phyloP scores from a whole-genome alignment of 1,140 invertebrate species.

The Anoplolepis gracilipes region DNA sequence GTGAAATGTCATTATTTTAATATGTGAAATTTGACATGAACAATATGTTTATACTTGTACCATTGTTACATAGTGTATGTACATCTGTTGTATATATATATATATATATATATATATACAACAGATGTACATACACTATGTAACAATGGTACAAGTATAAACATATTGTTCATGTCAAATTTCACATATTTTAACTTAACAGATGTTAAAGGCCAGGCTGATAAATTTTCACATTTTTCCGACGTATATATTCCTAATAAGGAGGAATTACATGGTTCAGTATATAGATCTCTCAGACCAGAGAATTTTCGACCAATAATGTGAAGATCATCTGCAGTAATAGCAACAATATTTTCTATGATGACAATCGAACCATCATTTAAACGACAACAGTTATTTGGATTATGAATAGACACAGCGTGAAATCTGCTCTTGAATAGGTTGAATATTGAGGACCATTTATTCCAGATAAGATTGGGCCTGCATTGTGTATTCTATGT shows the following conservation, averaged over 20 bases:
- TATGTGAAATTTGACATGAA: too few relatives aligned
- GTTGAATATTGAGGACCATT: neutral
- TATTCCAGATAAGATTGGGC: neutral
- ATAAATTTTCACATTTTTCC: neutral
- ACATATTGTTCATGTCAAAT: neutral
- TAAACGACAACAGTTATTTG: conserved; percentile 8
- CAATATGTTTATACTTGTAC: too few relatives aligned
- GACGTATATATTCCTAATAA: neutral
- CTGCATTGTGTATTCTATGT: neutral
- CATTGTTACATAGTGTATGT: too few relatives aligned
- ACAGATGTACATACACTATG: neutral
- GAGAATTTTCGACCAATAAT: conserved; percentile 1
- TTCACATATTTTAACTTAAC: neutral
- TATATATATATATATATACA: neutral
- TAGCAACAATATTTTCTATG: conserved; percentile 1
- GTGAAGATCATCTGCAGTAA: neutral
- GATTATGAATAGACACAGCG: neutral
- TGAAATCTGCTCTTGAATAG: neutral
- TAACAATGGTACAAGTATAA: neutral
- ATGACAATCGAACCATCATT: neutral
- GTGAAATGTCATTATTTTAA: too few relatives aligned
- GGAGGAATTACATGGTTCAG: conserved; percentile 1
- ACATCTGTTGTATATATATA: too few relatives aligned
- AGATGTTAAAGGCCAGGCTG: neutral
- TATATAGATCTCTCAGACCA: neutral